These are phyloP conservation scores for Cryptophagus acutangulus DNA, from an alignment of 2,888 invertebrate genomes.

Conservation along the genomic window DNA sequence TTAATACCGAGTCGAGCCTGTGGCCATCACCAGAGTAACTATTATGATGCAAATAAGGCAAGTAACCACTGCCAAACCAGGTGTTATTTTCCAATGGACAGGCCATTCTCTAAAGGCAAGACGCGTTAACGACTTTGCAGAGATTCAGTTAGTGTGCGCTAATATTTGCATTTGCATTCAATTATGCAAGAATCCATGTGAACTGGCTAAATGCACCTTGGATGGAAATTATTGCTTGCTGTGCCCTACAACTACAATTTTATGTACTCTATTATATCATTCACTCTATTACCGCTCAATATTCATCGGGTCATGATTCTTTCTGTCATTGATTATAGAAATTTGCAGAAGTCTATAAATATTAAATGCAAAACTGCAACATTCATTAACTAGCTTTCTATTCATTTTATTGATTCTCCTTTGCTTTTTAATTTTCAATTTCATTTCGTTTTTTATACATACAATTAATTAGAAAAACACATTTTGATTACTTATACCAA, in stretches of 20 bases:
- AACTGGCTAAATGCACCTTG: conserved; percentile 20
- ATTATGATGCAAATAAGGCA: conserved; percentile 46
- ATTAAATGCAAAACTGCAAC: too few relatives aligned
- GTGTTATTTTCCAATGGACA: conserved; percentile 44
- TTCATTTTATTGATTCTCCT: too few relatives aligned
- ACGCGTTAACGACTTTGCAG: conserved; percentile 44
- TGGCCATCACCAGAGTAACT: conserved; percentile 28
- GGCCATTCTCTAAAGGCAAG: conserved; percentile 43
- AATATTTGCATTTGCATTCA: conserved; percentile 39
- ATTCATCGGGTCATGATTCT: too few relatives aligned
- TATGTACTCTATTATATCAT: too few relatives aligned
- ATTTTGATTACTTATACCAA: too few relatives aligned
- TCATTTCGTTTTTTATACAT: too few relatives aligned
- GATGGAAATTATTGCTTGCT: conserved; percentile 18
- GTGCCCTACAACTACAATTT: not conserved
- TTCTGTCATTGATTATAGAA: too few relatives aligned
- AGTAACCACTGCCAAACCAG: conserved; percentile 43
- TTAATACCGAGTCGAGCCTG: conserved; percentile 24
- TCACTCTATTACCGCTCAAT: too few relatives aligned
- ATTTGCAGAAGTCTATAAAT: too few relatives aligned
- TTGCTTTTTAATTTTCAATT: too few relatives aligned
- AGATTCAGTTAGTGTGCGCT: conserved; percentile 41
- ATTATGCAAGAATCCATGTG: conserved; percentile 32
- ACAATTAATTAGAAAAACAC: too few relatives aligned
- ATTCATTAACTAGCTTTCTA: too few relatives aligned